Evolutionary conservation across 2,888 invertebrate species (phyloP).

Genomic region (Pristionchus mayeri): DNA sequence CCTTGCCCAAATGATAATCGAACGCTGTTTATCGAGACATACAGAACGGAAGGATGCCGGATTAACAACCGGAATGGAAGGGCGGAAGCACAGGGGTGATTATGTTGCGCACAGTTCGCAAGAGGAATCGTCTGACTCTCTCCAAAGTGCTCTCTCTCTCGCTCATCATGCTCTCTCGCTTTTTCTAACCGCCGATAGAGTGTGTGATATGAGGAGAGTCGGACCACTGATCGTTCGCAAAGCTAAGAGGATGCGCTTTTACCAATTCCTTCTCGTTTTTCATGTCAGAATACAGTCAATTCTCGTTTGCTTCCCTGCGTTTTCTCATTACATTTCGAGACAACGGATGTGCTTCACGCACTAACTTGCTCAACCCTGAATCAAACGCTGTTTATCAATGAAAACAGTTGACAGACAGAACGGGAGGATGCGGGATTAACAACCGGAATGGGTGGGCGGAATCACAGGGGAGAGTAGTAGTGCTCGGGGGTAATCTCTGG

Average conservation of each 20-base stretch:
- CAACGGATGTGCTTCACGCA: slow-evolving; percentile 25
- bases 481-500: neutral
- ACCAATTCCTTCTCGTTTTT: too few species aligned
- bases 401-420: neutral
- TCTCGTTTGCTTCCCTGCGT: neutral
- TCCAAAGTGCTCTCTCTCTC: neutral
- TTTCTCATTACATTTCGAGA: slow-evolving; percentile 5
- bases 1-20: too few species aligned
- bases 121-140: neutral
- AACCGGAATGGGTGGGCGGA: slow-evolving; percentile 11
- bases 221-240: too few species aligned
- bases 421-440: neutral
- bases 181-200: too few species aligned
- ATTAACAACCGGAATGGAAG: slow-evolving; percentile 42
- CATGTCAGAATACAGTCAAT: too few species aligned
- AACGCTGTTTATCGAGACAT: slow-evolving; percentile 31
- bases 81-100: neutral
- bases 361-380: slow-evolving; percentile 1
- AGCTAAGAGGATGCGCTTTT: too few species aligned
- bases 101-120: neutral
- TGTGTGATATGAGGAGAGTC: too few species aligned
- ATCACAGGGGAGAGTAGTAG: neutral
- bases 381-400: neutral
- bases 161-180: neutral
- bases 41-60: slow-evolving; percentile 15